These are phyloP conservation scores for Emmelina monodactyla DNA, from an alignment of 2,888 invertebrate genomes.

Conservation along the genomic window DNA sequence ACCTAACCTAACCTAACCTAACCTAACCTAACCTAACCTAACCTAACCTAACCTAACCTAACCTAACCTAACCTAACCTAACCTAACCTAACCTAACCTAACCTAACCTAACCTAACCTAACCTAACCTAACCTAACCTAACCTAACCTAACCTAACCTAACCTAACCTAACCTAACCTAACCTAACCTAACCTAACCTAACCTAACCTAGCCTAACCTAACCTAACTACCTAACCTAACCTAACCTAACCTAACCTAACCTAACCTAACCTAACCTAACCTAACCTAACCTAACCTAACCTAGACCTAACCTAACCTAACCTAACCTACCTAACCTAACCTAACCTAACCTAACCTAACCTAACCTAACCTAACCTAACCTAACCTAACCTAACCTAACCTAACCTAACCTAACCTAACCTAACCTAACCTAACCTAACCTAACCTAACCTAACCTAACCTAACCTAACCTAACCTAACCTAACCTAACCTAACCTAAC, in stretches of 20 bases:
- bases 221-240: slow-evolving; percentile 12
- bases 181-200: slow-evolving; percentile 13
- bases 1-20: slow-evolving; percentile 15
- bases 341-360: slow-evolving; percentile 13
- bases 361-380: slow-evolving; percentile 11
- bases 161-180: slow-evolving; percentile 11
- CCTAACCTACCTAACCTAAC: no score
- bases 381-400: slow-evolving; percentile 17
- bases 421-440: slow-evolving; percentile 15
- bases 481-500: slow-evolving; percentile 16
- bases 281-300: slow-evolving; percentile 12
- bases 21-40: slow-evolving; percentile 13
- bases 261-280: slow-evolving; percentile 12
- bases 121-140: slow-evolving; percentile 13
- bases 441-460: slow-evolving; percentile 16
- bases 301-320: no score
- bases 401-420: slow-evolving; percentile 18
- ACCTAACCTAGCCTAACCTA: slow-evolving; percentile 11
- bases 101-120: slow-evolving; percentile 14
- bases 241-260: slow-evolving; percentile 13
- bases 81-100: slow-evolving; percentile 14
- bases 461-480: slow-evolving; percentile 14
- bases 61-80: slow-evolving; percentile 13
- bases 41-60: slow-evolving; percentile 9
- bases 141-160: slow-evolving; percentile 10